Conservation (phyloP, 1,140 invertebrate species). For the Aphelenchoides fujianensis region DNA sequence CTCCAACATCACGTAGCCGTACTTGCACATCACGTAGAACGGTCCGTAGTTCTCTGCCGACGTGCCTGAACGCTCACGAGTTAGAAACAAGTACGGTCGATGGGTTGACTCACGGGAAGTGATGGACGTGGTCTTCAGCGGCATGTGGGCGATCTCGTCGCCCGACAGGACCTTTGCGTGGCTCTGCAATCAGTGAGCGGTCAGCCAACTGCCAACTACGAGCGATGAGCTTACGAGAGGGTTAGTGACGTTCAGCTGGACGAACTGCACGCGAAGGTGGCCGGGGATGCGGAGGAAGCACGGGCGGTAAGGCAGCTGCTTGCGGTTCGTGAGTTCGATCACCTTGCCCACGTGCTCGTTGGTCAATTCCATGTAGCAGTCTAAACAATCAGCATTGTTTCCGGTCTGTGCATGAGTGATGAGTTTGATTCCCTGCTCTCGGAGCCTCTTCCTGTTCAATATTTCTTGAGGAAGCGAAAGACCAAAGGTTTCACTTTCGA, state of each 20-base stretch:
- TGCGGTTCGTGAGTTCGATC: not conserved
- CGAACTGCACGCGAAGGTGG: not conserved
- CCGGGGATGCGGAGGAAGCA: not conserved
- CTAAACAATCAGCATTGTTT: no score
- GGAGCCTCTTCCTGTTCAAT: no score
- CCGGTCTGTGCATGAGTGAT: no score
- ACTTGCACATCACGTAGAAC: not conserved
- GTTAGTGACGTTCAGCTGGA: not conserved
- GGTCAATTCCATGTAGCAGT: not conserved
- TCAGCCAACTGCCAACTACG: not conserved
- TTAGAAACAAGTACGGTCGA: not conserved
- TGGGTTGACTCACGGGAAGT: not conserved
- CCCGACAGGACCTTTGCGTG: not conserved
- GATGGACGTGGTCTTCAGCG: not conserved
- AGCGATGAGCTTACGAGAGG: not conserved
- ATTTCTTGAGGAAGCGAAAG: no score
- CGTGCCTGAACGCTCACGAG: not conserved
- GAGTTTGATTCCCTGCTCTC: no score
- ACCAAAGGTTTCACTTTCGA: no score
- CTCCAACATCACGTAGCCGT: not conserved
- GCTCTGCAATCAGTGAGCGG: not conserved
- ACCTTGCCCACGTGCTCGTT: not conserved
- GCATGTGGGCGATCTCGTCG: not conserved
- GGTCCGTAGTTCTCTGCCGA: not conserved
- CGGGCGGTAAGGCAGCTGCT: not conserved